Evolutionary conservation across 1,140 invertebrate genomes (phyloP), one percentile per base, ranked within the genome.

Genomic region (Calephelis virginiensis): DNA sequence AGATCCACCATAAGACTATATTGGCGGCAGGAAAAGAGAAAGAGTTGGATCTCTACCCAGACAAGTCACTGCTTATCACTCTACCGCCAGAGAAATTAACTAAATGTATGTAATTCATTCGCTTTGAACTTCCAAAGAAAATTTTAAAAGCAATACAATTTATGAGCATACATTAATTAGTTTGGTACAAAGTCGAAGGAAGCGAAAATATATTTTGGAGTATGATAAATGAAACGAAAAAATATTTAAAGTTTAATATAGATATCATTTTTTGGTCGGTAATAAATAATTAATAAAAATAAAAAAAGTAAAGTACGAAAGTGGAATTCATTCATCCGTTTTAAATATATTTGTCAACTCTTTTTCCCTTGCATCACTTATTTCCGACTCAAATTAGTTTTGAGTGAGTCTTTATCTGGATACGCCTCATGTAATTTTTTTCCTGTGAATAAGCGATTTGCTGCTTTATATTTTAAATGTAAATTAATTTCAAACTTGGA

Each of bases 331-430:
- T 71, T 46, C 56, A 69, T 65, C 59, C 66, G 65, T 56, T 74
- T 67, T 63, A 72, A 77, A 82, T 78, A 80, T 77, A 80, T 84
- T 80, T 81, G 79, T 83, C 76, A 84, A 66, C n/a, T 49, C 7
- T 7, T 12, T 13, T 49, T 49, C 48, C 12, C 12, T 49, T 12
- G 48, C 13, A n/a, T 5, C 10, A 49, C 13, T 49, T 49, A 49
- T 13, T 49, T 14, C 13, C n/a, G 48, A 49, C n/a, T 49, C 12
- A 13, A 49, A 49, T 49, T n/a, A n/a, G 12, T 13, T 78, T 80
- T 63, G 63, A 66, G 45, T 70, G 66, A 82, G 80, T 81, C 75
- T 76, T 73, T 56, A 71, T 66, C 69, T 70, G 64, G 53, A 72
- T 49, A 13, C 63, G 60, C n/a, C 5, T 13, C 6, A 50, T 50